Conservation (phyloP, 2,113 vertebrate genomes). For the Burhinus oedicnemus region DNA sequence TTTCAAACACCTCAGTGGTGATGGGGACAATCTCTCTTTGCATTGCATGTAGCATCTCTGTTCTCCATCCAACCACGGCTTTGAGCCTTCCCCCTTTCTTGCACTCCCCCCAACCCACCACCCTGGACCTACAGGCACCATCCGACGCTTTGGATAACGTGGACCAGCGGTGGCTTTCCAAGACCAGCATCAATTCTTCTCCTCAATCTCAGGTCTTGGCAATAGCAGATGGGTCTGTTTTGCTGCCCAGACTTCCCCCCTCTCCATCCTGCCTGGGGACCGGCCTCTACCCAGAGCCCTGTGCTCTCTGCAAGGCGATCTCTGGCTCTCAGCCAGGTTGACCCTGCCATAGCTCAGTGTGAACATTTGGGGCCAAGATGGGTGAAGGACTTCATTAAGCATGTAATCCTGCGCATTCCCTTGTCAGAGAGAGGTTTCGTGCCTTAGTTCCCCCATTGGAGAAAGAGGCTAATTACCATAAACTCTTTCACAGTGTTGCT, state of each 20-base stretch:
- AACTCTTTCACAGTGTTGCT: background rate
- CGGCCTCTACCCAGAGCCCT: background rate
- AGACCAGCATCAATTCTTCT: background rate
- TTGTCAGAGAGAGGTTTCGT: background rate
- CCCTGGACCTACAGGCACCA: background rate
- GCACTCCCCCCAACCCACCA: fast-evolving
- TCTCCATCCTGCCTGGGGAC: background rate
- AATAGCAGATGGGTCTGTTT: background rate
- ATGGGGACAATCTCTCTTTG: background rate
- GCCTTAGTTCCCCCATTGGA: background rate
- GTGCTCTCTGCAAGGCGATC: background rate
- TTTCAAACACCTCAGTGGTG: background rate
- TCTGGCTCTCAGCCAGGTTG: background rate
- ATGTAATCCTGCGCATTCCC: background rate
- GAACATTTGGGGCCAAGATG: background rate
- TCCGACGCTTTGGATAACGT: background rate
- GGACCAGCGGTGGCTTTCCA: background rate
- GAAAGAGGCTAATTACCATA: background rate
- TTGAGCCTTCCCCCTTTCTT: background rate
- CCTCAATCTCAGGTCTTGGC: background rate
- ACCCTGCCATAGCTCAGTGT: background rate
- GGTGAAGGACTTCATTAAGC: background rate
- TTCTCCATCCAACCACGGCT: background rate
- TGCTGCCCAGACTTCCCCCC: background rate
- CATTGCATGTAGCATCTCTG: background rate